These are phyloP conservation scores for Misgurnus mizolepis DNA, from an alignment of 2,113 vertebrate genomes.

Conservation along the genomic window DNA sequence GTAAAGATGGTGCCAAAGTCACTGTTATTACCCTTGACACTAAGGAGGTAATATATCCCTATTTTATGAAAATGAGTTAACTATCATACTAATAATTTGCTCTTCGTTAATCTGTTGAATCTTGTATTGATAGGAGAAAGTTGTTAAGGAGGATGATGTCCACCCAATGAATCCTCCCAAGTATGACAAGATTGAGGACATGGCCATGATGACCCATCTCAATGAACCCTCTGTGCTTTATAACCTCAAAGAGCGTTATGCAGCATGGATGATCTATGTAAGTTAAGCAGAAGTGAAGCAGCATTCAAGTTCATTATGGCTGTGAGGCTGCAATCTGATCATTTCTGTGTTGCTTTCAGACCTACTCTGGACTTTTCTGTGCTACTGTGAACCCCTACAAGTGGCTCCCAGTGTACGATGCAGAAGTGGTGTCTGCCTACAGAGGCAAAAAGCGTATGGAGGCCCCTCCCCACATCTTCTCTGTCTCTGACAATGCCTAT, in stretches of 20 bases:
- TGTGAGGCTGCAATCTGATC: neutral
- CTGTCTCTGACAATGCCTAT: conserved; percentile 54
- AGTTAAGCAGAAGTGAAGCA: conserved; percentile 48
- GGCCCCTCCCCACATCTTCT: conserved; percentile 54
- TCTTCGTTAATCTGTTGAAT: neutral
- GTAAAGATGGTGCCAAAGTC: conserved; percentile 72
- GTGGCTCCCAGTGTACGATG: conserved; percentile 84
- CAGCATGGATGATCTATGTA: conserved; percentile 85
- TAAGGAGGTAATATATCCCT: conserved; percentile 63
- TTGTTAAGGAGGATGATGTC: conserved; percentile 75
- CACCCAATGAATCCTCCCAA: conserved; percentile 77
- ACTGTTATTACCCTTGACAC: conserved; percentile 72
- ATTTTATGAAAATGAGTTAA: neutral
- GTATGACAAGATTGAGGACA: conserved; percentile 77
- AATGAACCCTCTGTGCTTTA: conserved; percentile 79
- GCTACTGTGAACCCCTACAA: conserved; percentile 87
- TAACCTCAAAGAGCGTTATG: conserved; percentile 85
- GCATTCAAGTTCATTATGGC: neutral
- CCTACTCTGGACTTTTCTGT: conserved; percentile 86
- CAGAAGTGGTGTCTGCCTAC: conserved; percentile 69
- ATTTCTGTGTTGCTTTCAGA: conserved; percentile 63
- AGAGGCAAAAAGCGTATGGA: conserved; percentile 77
- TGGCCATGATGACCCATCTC: conserved; percentile 85
- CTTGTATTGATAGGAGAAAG: conserved; percentile 40
- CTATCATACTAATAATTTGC: neutral